A percentile compares a stretch with the other conserved stretches of the same genome.
Evolutionary conservation across 2,888 invertebrate genomes (phyloP).

Genomic region (Sinotaia quadrata): DNA sequence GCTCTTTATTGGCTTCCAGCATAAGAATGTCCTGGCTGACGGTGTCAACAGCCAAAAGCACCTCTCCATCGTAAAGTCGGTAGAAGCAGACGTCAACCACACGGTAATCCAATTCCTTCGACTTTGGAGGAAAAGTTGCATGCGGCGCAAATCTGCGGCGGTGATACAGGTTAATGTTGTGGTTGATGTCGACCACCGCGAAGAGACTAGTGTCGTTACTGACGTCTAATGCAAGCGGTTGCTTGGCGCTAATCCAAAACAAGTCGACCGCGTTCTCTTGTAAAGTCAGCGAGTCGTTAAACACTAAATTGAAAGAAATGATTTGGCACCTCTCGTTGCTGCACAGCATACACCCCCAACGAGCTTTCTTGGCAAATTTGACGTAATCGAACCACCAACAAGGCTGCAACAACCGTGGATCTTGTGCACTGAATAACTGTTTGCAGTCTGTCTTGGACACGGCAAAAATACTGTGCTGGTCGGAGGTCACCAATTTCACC

Average conservation of each 20-base stretch:
- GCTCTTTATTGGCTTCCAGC: neutral
- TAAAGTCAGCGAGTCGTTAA: neutral
- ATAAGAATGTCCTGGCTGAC: conserved; percentile 2
- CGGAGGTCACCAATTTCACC: neutral
- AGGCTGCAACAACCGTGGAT: too few relatives aligned
- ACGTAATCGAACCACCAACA: neutral
- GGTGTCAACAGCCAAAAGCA: conserved; percentile 10
- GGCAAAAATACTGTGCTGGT: neutral
- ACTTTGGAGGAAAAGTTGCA: neutral
- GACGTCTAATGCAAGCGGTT: conserved; percentile 2
- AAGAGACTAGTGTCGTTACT: neutral
- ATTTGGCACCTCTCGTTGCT: neutral
- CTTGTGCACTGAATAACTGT: neutral
- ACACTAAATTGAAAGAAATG: neutral
- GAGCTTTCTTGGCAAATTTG: neutral
- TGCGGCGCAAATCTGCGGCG: neutral
- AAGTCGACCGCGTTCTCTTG: neutral
- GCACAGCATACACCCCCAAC: neutral
- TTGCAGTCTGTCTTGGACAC: neutral
- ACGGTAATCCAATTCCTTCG: neutral
- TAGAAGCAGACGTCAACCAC: conserved; percentile 18
- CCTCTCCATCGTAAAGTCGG: neutral
- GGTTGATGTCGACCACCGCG: neutral
- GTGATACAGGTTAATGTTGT: neutral
- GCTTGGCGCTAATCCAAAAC: neutral